Percentiles rank a stretch among this genome's conserved stretches.
Conservation (phyloP, 2,113 vertebrate species). For the Tyrannus savana region DNA sequence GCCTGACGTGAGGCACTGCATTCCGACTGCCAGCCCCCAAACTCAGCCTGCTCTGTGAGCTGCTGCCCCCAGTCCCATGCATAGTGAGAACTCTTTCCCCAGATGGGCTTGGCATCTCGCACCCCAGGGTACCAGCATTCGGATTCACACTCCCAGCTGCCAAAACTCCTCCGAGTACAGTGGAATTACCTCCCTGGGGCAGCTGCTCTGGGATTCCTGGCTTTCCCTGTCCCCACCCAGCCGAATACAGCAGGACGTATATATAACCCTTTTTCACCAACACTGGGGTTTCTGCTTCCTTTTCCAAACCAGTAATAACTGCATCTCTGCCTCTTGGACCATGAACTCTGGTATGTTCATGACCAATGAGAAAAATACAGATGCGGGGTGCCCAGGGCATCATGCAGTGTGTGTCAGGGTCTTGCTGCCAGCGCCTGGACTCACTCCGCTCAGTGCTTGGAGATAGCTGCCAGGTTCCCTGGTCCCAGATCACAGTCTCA, state of each 20-base stretch:
- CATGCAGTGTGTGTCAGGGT: neutral
- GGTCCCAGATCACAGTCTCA: neutral
- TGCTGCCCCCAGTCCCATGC: neutral
- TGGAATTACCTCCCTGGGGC: neutral
- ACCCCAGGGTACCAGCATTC: neutral
- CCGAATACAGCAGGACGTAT: neutral
- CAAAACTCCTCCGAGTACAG: neutral
- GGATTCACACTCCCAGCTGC: neutral
- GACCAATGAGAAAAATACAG: neutral
- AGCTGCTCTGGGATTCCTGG: neutral
- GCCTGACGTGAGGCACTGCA: neutral
- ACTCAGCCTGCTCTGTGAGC: neutral
- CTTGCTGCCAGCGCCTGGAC: neutral
- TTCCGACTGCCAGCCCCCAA: neutral
- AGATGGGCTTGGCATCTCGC: neutral
- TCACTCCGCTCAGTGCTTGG: neutral
- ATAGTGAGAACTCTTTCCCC: neutral
- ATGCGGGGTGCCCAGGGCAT: neutral
- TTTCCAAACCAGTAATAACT: neutral
- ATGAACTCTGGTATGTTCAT: neutral
- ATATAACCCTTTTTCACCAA: neutral
- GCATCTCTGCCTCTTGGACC: neutral
- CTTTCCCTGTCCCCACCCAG: neutral
- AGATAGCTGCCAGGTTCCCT: neutral
- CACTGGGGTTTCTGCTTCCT: neutral